Evolutionary conservation across 2,888 invertebrate species (phyloP), one percentile per base, ranked within the genome.

Genomic region (Coecobrya sp.): DNA sequence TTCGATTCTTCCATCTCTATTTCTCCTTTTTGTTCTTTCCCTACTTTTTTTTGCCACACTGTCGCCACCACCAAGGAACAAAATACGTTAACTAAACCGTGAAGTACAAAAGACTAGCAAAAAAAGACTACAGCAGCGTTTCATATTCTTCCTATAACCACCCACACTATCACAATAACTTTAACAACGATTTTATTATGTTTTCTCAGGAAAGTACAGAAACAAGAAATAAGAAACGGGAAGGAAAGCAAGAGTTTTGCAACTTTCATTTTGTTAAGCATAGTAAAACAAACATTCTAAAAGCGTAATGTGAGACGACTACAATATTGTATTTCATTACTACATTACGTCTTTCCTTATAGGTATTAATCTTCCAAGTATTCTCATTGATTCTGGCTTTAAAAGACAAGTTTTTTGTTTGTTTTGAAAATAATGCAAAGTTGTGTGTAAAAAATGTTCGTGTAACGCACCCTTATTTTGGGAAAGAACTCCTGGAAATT

Each of bases 401-500:
- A 30, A 68, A 3, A 68, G 68, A 68, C n/a, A n/a, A 42, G n/a
- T 70, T 70, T 36, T 70, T 70, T 70, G 30, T 70, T 70, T 70
- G 36, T 70, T 42, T 42, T 42, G 70, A 70, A 36, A 42, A 70
- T 11, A 42, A 8, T 30, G n/a, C 22, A 62, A 62, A 62, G 62
- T 16, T 22, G 84, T n/a, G n/a, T n/a, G n/a, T n/a, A n/a, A n/a
- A n/a, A 22, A 27, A 65, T 81, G 55, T 16, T 76, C 7, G 55
- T n/a, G n/a, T 42, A 42, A 76, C 94, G 96, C 93, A 97, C 97
- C 96, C 98, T 98, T 81, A 99, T 96, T 96, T 98, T 98, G 0
- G 98, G 98, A 95, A 98, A 99, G 96, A 98, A 99, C 94, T 98
- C 97, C 62, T 97, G 97, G 95, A 98, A 96, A 91, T 97, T 97